Evolutionary conservation across 2,888 invertebrate genomes (phyloP), one percentile per base, ranked within the genome.

Genomic region (Cataglyphis albicans): DNA sequence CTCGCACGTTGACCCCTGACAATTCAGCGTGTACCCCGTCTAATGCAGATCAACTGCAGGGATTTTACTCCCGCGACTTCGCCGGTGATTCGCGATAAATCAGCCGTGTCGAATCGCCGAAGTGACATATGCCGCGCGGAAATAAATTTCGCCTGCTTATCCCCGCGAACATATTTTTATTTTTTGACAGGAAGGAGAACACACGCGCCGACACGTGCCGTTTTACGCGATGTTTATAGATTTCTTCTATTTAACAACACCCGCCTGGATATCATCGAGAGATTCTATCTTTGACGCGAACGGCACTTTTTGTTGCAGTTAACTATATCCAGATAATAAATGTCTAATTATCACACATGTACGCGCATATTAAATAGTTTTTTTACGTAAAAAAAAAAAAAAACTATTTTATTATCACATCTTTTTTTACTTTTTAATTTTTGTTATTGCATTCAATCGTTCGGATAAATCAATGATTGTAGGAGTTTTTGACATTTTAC

Each of bases 401-500:
- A 32, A 21, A 21, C 18, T 3, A 2, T 72, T 12, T 38, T 55
- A 21, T 48, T 15, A 38, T 44, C 12, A 3, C 21, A 12, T 48
- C 1, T 9, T 7, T 35, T 5, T 7, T 59, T 29, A 7, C 59
- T 21, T 12, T 15, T 59, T 44, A 12, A 57, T 41, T 18, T 32
- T 18, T 32, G 29, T 57, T 7, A 6, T 55, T 38, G 21, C 57
- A 18, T 44, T 12, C 81, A 81, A 81, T 87, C 84, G 85, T 82
- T 84, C 41, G 76, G 76, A 81, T 82, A 87, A 85, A 81, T 87
- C 84, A 83, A 87, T 84, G 81, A 81, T 73, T 18, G 82, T n/a
- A 61, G 74, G 81, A 61, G 85, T 84, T 82, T 84, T 75, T 76
- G 68, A 80, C 87, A 84, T 85, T 88, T 88, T 86, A 84, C 81